A percentile compares a stretch with the other conserved stretches of the same genome.
These are phyloP conservation scores for Trichonephila clavipes DNA, from an alignment of 1,140 invertebrate species.

Conservation along the genomic window DNA sequence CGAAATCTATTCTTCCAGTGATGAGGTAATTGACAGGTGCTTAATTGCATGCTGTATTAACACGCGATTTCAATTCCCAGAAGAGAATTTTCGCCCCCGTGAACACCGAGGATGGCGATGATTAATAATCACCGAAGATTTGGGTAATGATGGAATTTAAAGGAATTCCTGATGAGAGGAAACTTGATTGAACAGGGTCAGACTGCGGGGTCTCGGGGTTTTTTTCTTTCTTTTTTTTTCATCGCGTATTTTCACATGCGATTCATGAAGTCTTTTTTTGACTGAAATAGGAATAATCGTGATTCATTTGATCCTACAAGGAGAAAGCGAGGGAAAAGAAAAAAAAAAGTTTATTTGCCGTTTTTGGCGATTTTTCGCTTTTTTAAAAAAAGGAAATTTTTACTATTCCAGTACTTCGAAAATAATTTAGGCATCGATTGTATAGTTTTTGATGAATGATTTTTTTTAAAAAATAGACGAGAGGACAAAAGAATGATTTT, in stretches of 20 bases:
- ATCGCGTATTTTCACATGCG: not conserved
- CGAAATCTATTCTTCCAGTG: not conserved
- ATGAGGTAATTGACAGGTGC: not conserved
- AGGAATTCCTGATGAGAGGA: not conserved
- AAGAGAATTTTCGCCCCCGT: too few relatives aligned
- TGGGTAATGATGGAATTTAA: not conserved
- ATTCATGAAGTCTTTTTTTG: not conserved
- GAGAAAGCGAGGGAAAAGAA: not conserved
- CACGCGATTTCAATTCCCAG: too few relatives aligned
- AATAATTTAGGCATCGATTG: too few relatives aligned
- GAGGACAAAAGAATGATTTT: too few relatives aligned
- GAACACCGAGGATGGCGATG: not conserved
- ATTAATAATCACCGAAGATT: not conserved
- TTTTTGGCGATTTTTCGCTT: too few relatives aligned
- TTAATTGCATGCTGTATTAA: constrained; percentile 13
- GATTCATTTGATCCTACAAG: not conserved
- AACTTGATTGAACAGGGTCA: constrained; percentile 27
- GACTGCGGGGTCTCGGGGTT: not conserved
- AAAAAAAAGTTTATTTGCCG: not conserved
- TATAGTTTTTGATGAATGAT: too few relatives aligned
- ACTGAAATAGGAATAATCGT: constrained; percentile 3
- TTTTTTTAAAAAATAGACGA: too few relatives aligned
- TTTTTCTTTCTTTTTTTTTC: not conserved
- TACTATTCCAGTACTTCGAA: too few relatives aligned
- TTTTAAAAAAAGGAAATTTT: too few relatives aligned